Base-by-base conservation (phyloP, 30 jellyfish, hydroid and myxozoan genomes). In the Nemopilema nomurai region DNA sequence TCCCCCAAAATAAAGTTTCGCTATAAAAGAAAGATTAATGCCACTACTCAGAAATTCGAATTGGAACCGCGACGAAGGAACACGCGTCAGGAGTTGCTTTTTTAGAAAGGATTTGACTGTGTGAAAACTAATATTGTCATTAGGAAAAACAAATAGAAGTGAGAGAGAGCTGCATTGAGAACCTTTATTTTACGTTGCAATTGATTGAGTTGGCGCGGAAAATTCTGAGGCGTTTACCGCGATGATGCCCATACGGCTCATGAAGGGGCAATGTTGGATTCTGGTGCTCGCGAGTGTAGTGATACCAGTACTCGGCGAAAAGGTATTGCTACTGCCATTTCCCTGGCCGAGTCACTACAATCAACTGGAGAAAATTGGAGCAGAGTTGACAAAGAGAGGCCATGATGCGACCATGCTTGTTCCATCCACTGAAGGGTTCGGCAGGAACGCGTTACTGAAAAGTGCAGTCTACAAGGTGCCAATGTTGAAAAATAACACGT, bases 261-360 rank as follows among this genome's bases (percentile, higher is more conserved):
- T 63, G 72, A 63, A n/a, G 6, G 57, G 13, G 9, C 9, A 3
- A 41, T 41, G 57, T 41, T 13, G 57, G 57, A 41, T 41, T 41
- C 57, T 41, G 13, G 13, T 41, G 6, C 57, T 41, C 57, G 13
- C 57, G 13, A 41, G 57, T 13, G 13, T 41, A 3, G 57, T 41
- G 57, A 13, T 41, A 13, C 89, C 89, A 16, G 49, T 51, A 51
- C 57, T 69, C 19, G 65, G 75, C 49, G 85, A 32, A 1, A 71
- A 31, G 41, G 51, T 65, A 29, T 25, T 75, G 57, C 67, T 89
- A 4, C 80, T 89, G 74, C 97, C 97, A 19, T 89, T 80, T 49
- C 92, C 90, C 0, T 89, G 97, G 97, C 90, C 90, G 28, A 89
- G 97, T 41, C 97, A 89, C 76, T 78, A 78, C 71, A 50, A 49